Base-by-base conservation (phyloP, 2,113 vertebrate genomes). In the Chionodraco myersi region DNA sequence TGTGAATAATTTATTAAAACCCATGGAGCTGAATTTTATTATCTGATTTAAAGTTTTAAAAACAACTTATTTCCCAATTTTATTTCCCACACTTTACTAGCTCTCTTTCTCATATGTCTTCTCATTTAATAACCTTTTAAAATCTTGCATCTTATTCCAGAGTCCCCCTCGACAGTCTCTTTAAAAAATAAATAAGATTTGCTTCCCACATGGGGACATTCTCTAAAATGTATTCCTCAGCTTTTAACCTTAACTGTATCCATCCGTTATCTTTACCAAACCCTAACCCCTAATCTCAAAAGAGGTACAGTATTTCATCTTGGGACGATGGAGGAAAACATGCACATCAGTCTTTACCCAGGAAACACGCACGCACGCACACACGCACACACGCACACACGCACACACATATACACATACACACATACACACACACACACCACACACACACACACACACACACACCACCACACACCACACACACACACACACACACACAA, bases 1-100 rank as follows among this genome's bases (percentile, higher is more conserved):
- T 26, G 54, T 66, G 10, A 86, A 86, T 86, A 79, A 86, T 85
- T 86, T 67, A 88, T 86, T 30, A 53, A 72, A 72, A 86, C 48
- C 11, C 59, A 59, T 13, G 41, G 61, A 75, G 70, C 52, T 79
- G 82, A 80, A 86, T 83, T 83, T 72, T 68, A 79, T 81, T 71
- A 69, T 72, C 65, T 49, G 64, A 73, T 73, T 80, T 41, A 77
- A 77, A 78, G 56, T 77, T 72, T 70, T 72, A 71, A 67, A 71
- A 67, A 30, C 47, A 80, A 68, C 44, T 76, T 76, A 21, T 34
- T 41, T 45, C 12, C n/a, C 23, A 34, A 23, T 6, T 59, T 41
- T 54, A 4, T 49, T 48, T 23, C 59, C 63, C 6, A 41, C 14
- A 45, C n/a, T 56, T 4, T 45, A 18, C 12, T n/a, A 56, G 15